phyloP scores from a whole-genome alignment of 2,113 vertebrate genomes.

The Phyllostomus discolor region DNA sequence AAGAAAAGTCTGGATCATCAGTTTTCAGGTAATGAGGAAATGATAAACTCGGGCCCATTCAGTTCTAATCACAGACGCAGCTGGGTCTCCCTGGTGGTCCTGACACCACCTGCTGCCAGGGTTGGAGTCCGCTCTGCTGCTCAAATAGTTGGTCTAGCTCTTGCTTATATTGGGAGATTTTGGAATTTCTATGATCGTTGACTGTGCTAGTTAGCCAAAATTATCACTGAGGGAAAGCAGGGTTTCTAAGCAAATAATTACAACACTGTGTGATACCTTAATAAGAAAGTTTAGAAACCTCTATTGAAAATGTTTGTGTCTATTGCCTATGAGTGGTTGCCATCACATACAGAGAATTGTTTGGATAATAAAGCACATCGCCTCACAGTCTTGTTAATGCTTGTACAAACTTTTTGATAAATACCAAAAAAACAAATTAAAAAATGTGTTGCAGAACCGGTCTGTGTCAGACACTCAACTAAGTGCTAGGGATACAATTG shows the following conservation, averaged over 20 bases:
- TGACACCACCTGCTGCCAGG: not conserved
- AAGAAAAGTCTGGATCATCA: not conserved
- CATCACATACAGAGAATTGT: not conserved
- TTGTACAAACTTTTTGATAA: too few relatives aligned
- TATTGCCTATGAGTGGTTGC: not conserved
- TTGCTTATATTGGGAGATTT: not conserved
- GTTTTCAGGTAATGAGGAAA: not conserved
- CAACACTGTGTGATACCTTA: not conserved
- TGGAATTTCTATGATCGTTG: not conserved
- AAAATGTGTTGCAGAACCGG: too few relatives aligned
- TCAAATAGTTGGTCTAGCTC: not conserved
- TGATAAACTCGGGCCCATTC: not conserved
- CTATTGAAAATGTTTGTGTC: not conserved
- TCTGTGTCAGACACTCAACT: too few relatives aligned
- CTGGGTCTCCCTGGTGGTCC: not conserved
- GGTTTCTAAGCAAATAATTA: not conserved
- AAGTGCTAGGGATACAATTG: too few relatives aligned
- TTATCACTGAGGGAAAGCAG: not conserved
- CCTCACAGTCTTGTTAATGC: too few relatives aligned
- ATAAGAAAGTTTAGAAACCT: not conserved
- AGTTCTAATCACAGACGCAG: not conserved
- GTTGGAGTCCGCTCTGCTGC: not conserved
- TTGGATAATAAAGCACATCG: not conserved
- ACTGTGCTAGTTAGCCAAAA: not conserved
- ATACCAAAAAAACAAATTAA: too few relatives aligned